phyloP scores from a whole-genome alignment of 2,797 vertebrate genomes.

The Labroides dimidiatus region DNA sequence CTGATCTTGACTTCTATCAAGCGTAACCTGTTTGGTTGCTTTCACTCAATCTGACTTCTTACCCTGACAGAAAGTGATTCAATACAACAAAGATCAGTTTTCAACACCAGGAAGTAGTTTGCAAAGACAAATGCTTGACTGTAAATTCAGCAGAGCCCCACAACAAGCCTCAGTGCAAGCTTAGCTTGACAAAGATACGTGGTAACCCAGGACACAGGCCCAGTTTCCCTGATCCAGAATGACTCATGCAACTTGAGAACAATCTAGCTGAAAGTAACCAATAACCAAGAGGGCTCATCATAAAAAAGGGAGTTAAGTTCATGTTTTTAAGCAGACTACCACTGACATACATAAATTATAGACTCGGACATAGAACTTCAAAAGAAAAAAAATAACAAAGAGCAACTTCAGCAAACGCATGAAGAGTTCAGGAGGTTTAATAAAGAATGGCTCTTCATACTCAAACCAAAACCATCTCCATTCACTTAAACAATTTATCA shows the following conservation, averaged over 20 bases:
- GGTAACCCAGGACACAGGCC: neutral
- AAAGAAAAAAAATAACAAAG: neutral
- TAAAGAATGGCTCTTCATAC: neutral
- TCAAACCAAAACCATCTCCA: constrained; percentile 6
- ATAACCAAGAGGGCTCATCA: neutral
- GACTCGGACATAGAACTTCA: neutral
- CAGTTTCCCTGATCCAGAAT: neutral
- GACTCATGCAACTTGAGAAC: neutral
- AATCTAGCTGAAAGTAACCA: neutral
- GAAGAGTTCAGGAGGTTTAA: neutral
- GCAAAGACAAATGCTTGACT: neutral
- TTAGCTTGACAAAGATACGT: neutral
- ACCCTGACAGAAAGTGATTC: neutral
- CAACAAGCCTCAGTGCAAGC: no score
- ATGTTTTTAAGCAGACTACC: neutral
- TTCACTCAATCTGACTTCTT: no score
- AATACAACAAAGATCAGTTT: neutral
- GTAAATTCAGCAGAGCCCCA: neutral
- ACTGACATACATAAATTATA: neutral
- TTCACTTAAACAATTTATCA: neutral
- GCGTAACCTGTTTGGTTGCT: no score
- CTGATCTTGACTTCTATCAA: no score
- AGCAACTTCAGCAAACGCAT: neutral
- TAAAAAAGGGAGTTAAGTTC: neutral
- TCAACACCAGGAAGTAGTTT: neutral